Base-by-base conservation (phyloP, 2,888 invertebrate genomes). In the Drosophila tripunctata region DNA sequence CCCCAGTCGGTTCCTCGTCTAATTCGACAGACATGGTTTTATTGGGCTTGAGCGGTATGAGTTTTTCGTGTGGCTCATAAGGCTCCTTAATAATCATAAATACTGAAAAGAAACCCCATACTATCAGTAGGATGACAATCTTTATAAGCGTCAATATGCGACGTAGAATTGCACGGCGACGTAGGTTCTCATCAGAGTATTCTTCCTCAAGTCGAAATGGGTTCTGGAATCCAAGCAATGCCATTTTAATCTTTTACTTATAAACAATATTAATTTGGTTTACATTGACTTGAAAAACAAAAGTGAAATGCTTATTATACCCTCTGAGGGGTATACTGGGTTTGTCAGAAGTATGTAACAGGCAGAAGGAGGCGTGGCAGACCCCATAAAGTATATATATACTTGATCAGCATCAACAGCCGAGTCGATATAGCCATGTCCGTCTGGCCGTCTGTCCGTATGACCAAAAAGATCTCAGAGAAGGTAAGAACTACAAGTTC, bases 81-180 rank as follows among this genome's bases (percentile, higher is more conserved):
- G 57, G 36, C 2, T 30, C 3, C 3, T 24, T 44, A 2, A 52
- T 15, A 1, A 71, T 35, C 0, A 62, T 12, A 8, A 35, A 5
- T 14, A 52, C 2, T 5, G 61, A 12, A 19, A 61, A 58, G n/a
- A 40, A 57, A 4, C 41, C 7, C 70, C 71, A 71, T 1, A 62
- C 3, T 8, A 48, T 5, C 2, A 62, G 4, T 3, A 71, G 47
- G 0, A 43, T 0, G 4, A 4, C 6, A 1, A 70, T 47, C 38
- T 71, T 71, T 6, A 58, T 7, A 10, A 52, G 8, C 6, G 7
- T 3, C 1, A n/a, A 27, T 19, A 57, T 33, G 0, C 7, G 14
- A 12, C 1, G 6, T 8, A 35, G 3, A 21, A 33, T 8, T 0
- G 2, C 36, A 12, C 43, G 40, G 7, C 62, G 61, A 4, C 30